These are phyloP conservation scores for Tricholauxania praeusta DNA, from an alignment of 2,888 invertebrate genomes.

Conservation along the genomic window DNA sequence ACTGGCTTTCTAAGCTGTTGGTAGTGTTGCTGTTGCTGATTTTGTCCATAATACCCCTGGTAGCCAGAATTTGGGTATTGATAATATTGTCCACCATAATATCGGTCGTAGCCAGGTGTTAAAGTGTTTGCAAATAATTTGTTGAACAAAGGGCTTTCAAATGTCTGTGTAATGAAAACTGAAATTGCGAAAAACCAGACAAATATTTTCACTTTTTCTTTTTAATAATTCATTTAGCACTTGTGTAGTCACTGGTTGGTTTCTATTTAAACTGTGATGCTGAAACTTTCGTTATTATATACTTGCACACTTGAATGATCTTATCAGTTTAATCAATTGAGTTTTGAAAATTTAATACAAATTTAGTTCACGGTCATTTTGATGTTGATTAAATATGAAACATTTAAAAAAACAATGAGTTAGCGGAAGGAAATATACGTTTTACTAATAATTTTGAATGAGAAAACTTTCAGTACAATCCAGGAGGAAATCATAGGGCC, in stretches of 20 bases:
- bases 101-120: background rate
- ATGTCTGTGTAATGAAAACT: background rate
- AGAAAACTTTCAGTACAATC: no score
- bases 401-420: no score
- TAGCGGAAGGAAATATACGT: no score
- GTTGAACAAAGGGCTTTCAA: constrained; percentile 38
- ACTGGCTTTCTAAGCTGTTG: background rate
- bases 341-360: background rate
- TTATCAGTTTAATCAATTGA: background rate
- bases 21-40: constrained; percentile 1
- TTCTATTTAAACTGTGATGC: no score
- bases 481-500: no score
- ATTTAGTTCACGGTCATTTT: no score
- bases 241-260: background rate
- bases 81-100: background rate
- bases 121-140: constrained; percentile 42
- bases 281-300: no score
- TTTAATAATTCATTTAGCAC: background rate
- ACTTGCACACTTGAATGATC: no score
- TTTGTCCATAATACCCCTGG: background rate
- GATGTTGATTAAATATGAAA: no score
- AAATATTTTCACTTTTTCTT: constrained; percentile 10
- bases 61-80: no score
- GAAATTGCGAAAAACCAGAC: background rate
- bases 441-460: no score